These are phyloP conservation scores for Asteroscopus sphinx DNA, from an alignment of 2,888 invertebrate species.

Conservation along the genomic window DNA sequence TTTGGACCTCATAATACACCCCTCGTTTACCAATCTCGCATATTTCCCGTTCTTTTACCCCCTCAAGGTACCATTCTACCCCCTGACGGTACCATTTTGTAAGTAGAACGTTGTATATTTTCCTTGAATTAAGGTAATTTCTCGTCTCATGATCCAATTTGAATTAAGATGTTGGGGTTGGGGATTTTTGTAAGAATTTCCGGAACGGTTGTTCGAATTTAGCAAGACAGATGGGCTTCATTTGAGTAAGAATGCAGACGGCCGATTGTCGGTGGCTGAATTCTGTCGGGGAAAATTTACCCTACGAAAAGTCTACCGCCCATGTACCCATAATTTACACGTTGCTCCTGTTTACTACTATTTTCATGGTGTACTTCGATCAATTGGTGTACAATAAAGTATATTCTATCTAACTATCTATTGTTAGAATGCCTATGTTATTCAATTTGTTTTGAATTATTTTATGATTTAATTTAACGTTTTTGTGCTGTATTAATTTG, in stretches of 20 bases:
- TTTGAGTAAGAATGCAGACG: constrained; percentile 1
- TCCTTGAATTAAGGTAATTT: constrained; percentile 63
- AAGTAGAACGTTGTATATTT: constrained; percentile 58
- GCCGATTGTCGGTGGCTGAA: background rate
- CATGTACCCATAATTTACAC: too few relatives aligned
- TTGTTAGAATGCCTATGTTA: too few relatives aligned
- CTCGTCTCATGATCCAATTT: constrained; percentile 64
- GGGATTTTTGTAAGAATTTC: constrained; percentile 52
- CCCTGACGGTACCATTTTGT: constrained; percentile 41
- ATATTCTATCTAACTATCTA: too few relatives aligned
- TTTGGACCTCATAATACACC: constrained; percentile 56
- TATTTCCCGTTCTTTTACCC: constrained; percentile 49
- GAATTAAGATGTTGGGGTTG: constrained; percentile 54
- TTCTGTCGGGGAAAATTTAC: background rate
- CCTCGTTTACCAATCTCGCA: constrained; percentile 60
- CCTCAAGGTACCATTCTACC: too few relatives aligned
- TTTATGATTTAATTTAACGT: too few relatives aligned
- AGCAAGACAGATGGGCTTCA: constrained; percentile 30
- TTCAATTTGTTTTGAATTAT: too few relatives aligned
- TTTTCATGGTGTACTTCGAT: too few relatives aligned
- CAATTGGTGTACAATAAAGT: too few relatives aligned
- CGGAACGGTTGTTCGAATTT: constrained; percentile 46
- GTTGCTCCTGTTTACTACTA: too few relatives aligned
- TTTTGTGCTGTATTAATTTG: too few relatives aligned
- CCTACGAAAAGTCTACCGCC: constrained; percentile 1